phyloP scores from a whole-genome alignment of 2,113 vertebrate species.

The Alexandromys fortis region DNA sequence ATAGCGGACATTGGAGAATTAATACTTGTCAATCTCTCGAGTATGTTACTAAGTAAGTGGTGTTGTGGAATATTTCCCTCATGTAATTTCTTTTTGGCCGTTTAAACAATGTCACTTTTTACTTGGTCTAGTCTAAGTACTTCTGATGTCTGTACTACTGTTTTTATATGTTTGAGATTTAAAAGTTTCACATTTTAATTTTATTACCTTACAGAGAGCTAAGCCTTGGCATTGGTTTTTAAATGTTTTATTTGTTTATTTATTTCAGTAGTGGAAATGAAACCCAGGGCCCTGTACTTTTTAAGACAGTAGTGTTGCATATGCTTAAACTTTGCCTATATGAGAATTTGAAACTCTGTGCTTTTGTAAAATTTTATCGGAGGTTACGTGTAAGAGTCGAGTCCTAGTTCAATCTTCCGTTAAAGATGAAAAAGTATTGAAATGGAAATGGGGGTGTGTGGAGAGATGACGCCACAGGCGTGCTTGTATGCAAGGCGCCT shows the following conservation, averaged over 20 bases:
- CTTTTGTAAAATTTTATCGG: slow-evolving; percentile 33
- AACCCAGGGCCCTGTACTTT: not conserved
- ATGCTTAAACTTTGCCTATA: not conserved
- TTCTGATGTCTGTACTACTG: not conserved
- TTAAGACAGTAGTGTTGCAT: not conserved
- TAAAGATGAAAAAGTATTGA: slow-evolving; percentile 36
- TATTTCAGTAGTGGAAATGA: not conserved
- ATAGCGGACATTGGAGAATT: slow-evolving; percentile 40
- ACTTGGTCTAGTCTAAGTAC: not conserved
- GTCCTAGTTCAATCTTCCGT: not conserved
- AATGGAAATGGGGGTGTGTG: not conserved
- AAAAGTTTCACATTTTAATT: slow-evolving; percentile 46
- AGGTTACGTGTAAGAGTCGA: slow-evolving; percentile 16
- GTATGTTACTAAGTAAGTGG: slow-evolving; percentile 24
- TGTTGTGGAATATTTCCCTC: not conserved
- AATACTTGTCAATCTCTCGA: not conserved
- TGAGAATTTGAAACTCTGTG: slow-evolving; percentile 47
- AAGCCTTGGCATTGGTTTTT: not conserved
- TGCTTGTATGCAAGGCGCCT: not conserved
- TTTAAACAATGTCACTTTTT: not conserved
- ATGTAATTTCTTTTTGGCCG: not conserved
- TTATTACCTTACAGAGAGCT: slow-evolving; percentile 10
- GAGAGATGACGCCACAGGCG: too few relatives aligned
- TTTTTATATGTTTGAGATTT: slow-evolving; percentile 32
- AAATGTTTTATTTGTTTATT: not conserved